Evolutionary conservation across 2,797 vertebrate genomes (phyloP).

Genomic region (Scleropages formosus): DNA sequence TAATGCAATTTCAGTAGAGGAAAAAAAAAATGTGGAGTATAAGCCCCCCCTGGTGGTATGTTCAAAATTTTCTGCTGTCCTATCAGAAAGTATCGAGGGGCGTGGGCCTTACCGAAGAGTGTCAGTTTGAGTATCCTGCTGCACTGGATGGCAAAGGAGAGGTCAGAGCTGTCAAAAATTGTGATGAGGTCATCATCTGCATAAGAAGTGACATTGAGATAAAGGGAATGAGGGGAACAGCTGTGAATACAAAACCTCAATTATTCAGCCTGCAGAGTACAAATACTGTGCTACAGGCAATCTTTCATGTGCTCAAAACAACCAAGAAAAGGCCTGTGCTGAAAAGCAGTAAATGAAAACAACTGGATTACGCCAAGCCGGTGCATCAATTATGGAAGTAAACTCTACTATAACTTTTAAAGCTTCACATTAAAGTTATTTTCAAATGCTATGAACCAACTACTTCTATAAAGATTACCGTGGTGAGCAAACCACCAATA

Average conservation of each 20-base stretch:
- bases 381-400: too few relatives aligned
- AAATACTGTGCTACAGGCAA: not conserved
- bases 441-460: too few relatives aligned
- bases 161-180: slow-evolving; percentile 98
- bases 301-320: too few relatives aligned
- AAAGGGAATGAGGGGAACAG: not conserved
- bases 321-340: not conserved
- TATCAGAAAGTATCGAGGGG: slow-evolving; percentile 20
- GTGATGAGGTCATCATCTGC: slow-evolving; percentile 98
- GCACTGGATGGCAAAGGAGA: slow-evolving; percentile 98
- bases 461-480: too few relatives aligned
- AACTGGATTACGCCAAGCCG: not conserved
- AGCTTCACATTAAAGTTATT: too few relatives aligned
- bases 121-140: slow-evolving; percentile 99
- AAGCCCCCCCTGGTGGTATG: slow-evolving; percentile 57
- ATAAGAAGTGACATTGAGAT: slow-evolving; percentile 36
- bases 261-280: not conserved
- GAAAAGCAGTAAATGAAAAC: not conserved
- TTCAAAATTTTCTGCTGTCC: slow-evolving; percentile 31
- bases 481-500: too few relatives aligned
- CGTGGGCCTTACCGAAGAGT: slow-evolving; percentile 87
- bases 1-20: not conserved
- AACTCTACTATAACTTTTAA: too few relatives aligned
- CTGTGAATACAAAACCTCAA: not conserved
- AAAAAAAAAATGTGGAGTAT: slow-evolving; percentile 28